Base-by-base conservation (phyloP, 2,797 vertebrate species). In the Oceanodroma leucorhoa region DNA sequence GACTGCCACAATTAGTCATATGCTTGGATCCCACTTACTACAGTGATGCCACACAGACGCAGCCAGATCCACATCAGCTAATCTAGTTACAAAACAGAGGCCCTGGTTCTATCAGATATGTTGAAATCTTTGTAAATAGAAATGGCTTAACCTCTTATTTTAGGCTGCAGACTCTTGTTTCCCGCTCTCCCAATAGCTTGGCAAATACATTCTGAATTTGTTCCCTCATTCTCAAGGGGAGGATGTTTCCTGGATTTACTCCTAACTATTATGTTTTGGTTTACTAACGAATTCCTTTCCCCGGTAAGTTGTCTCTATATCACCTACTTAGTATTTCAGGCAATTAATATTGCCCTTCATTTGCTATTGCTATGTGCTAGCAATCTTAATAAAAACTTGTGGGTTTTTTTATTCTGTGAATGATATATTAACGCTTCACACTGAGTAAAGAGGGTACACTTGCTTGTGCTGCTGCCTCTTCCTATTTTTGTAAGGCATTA, bases 1-100 rank as follows among this genome's bases (percentile, higher is more conserved):
- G 71, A n/a, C 32, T 67, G 34, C 75, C 54, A 87, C 0, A 0
- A 79, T 92, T 92, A 90, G 62, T 90, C 90, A 96, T 51, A 62
- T 70, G 8, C 40, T 90, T 72, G 80, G 40, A 88, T 91, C 65
- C 50, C 66, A 62, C 83, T 92, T 69, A 54, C 6, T 65, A 36
- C 36, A 65, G 66, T 62, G 93, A 83, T 89, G 81, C 70, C 83
- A 62, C 77, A 66, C 77, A 95, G 86, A 92, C 55, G 57, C 83
- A 93, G 78, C n/a, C 90, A 92, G 70, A 90, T 73, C 76, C 86
- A 85, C 88, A 88, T 88, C 93, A 90, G 69, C 78, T 90, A 92
- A 92, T 90, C 73, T 67, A 40, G 55, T 93, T 94, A 92, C 64
- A 84, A 89, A 94, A 73, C 78, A 84, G 88, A 94, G 90, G 71